Evolutionary conservation across 2,797 vertebrate genomes (phyloP).

Genomic region (Pristis pectinata): DNA sequence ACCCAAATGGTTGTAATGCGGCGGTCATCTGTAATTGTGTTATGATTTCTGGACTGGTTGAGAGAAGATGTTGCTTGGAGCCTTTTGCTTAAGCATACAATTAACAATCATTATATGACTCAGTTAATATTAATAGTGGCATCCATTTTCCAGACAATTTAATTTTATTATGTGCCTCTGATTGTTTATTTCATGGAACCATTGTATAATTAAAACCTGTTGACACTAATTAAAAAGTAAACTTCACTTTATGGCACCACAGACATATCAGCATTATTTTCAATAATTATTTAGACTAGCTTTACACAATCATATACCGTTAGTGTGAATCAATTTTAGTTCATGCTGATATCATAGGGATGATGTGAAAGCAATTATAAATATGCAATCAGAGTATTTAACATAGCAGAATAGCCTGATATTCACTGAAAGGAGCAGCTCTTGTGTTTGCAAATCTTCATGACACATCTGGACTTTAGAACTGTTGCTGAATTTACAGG

Average conservation of each 20-base stretch:
- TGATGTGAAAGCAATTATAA: neutral
- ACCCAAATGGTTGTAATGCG: too few species aligned
- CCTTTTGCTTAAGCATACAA: neutral
- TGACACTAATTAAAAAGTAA: neutral
- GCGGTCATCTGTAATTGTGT: neutral
- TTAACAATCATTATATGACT: neutral
- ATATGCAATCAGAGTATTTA: neutral
- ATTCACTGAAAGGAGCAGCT: neutral
- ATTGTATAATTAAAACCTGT: neutral
- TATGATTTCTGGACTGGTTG: neutral
- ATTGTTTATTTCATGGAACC: neutral
- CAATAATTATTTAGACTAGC: neutral
- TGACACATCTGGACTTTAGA: neutral
- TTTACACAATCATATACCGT: neutral
- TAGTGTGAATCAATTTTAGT: neutral
- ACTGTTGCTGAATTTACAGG: neutral
- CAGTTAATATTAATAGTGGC: neutral
- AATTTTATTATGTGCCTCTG: neutral
- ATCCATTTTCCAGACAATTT: neutral
- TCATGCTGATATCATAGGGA: neutral
- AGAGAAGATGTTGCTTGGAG: neutral
- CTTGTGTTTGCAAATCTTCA: neutral
- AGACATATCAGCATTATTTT: neutral
- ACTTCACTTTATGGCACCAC: neutral
- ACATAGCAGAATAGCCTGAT: neutral